A percentile compares a stretch with the other conserved stretches of the same genome.
These are phyloP conservation scores for Tipula unca DNA, from an alignment of 2,888 invertebrate genomes.

Conservation along the genomic window DNA sequence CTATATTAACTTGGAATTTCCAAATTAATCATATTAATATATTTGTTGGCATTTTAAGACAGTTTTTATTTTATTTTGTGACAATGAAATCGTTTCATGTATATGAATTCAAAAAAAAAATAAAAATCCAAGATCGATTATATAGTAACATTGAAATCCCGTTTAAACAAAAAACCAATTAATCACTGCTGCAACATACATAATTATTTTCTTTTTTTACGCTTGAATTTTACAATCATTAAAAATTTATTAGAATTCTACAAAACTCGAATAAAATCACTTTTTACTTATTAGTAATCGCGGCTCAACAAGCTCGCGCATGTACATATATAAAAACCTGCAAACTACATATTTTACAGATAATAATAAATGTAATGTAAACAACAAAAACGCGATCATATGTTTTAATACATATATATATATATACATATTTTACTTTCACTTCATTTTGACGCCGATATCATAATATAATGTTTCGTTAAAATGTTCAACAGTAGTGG, in stretches of 20 bases:
- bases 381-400: not conserved
- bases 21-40: not conserved
- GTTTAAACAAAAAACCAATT: not conserved
- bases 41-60: not conserved
- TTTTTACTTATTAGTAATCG: no score
- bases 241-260: no score
- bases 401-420: not conserved
- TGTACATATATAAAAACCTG: no score
- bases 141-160: not conserved
- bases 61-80: not conserved
- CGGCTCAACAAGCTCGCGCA: no score
- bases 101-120: not conserved
- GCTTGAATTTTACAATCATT: no score
- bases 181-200: no score
- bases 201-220: no score
- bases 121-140: not conserved
- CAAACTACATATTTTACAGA: no score
- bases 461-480: not conserved
- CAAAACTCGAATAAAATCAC: no score
- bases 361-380: no score
- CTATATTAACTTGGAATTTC: not conserved
- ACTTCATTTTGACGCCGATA: not conserved
- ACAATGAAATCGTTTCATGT: not conserved
- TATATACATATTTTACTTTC: not conserved
- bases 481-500: not conserved